A percentile compares a stretch with the other conserved stretches of the same genome.
Evolutionary conservation across 1,140 invertebrate genomes (phyloP).

Genomic region (Listronotus bonariensis): DNA sequence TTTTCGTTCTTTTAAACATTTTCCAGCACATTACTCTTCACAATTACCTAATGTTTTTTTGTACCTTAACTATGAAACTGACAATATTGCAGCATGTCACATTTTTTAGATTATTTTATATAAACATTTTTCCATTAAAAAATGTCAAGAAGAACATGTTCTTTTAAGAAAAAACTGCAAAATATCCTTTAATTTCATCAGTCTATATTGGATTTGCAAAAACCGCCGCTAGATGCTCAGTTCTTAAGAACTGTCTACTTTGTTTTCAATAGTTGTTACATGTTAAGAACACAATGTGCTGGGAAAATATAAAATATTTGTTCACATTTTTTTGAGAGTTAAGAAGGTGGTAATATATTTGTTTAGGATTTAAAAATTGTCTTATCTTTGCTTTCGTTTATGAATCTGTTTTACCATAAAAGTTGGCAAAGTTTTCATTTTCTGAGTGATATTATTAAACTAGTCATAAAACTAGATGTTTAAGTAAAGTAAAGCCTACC

Average conservation of each 20-base stretch:
- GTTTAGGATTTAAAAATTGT: constrained; percentile 25
- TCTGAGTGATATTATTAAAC: constrained; percentile 54
- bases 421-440: constrained; percentile 36
- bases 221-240: too few relatives aligned
- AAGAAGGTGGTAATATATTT: background rate
- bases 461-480: constrained; percentile 50
- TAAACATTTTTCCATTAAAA: too few relatives aligned
- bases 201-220: too few relatives aligned
- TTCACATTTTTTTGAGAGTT: too few relatives aligned
- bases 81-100: background rate
- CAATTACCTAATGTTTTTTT: background rate
- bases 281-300: too few relatives aligned
- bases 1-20: background rate
- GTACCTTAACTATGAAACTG: constrained; percentile 14
- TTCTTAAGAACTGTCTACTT: too few relatives aligned
- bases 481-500: constrained; percentile 52
- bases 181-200: too few relatives aligned
- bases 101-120: background rate
- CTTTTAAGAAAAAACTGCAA: too few relatives aligned
- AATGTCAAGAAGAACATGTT: too few relatives aligned
- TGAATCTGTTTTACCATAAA: constrained; percentile 17
- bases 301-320: too few relatives aligned
- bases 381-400: constrained; percentile 20
- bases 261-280: too few relatives aligned
- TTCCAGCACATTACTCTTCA: background rate